A percentile compares a stretch with the other conserved stretches of the same genome.
Conservation (phyloP, 2,797 vertebrate genomes). For the Megaceryle alcyon region DNA sequence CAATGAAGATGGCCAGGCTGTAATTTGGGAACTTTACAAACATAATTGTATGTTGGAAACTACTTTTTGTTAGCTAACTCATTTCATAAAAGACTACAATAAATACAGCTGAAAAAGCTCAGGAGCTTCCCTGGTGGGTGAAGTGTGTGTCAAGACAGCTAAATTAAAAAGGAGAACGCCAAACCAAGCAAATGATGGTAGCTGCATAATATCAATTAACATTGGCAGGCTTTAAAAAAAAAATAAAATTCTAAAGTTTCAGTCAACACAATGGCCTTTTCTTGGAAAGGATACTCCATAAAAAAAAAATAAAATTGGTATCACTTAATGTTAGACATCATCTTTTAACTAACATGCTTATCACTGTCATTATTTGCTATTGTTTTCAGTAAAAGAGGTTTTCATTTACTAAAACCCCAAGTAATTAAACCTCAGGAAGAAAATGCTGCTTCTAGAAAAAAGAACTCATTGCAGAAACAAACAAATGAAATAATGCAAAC, state of each 20-base stretch:
- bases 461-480: background rate
- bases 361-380: conserved; percentile 17
- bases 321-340: background rate
- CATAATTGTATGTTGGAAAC: background rate
- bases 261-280: background rate
- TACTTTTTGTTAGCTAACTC: background rate
- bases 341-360: conserved; percentile 23
- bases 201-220: conserved; percentile 2
- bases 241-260: background rate
- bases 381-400: conserved; percentile 26
- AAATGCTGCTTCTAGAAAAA: conserved; percentile 19
- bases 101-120: conserved; percentile 26
- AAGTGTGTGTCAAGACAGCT: background rate
- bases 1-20: background rate
- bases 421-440: conserved; percentile 40
- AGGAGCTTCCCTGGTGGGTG: background rate
- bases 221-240: background rate
- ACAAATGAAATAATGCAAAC: conserved; percentile 49
- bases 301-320: background rate
- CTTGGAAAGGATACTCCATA: background rate
- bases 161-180: background rate
- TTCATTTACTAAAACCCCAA: conserved; percentile 49
- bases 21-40: conserved; percentile 25
- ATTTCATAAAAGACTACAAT: background rate
- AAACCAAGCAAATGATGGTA: background rate